phyloP scores from a whole-genome alignment of 2,113 vertebrate species.

The Tautogolabrus adspersus region DNA sequence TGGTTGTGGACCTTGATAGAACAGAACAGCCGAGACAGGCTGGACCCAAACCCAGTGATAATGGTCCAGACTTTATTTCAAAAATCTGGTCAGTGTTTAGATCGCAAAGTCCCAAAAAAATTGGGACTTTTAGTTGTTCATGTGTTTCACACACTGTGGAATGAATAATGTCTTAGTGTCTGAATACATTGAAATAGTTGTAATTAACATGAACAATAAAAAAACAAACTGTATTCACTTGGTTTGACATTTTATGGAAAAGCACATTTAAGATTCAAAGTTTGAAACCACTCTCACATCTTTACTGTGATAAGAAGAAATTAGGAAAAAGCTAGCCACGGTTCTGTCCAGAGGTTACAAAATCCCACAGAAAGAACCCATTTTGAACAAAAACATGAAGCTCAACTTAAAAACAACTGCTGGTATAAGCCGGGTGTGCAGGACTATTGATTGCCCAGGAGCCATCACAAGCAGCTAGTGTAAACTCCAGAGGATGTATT shows the following conservation, averaged over 20 bases:
- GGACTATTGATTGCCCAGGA: too few species aligned
- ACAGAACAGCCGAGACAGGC: constrained; percentile 69
- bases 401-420: too few species aligned
- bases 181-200: background rate
- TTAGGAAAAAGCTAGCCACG: background rate
- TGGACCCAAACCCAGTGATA: constrained; percentile 61
- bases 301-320: background rate
- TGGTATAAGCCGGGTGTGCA: too few species aligned
- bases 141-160: background rate
- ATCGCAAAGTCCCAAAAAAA: constrained; percentile 11
- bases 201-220: constrained; percentile 1
- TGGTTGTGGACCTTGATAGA: constrained; percentile 76
- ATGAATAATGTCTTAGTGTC: constrained; percentile 12
- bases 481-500: too few species aligned
- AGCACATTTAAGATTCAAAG: background rate
- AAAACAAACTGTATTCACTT: background rate
- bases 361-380: too few species aligned
- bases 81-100: constrained; percentile 63
- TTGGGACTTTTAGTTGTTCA: constrained; percentile 27
- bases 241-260: background rate
- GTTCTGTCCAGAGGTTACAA: too few species aligned
- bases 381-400: too few species aligned
- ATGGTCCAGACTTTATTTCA: constrained; percentile 60
- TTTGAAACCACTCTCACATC: background rate
- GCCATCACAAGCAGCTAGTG: too few species aligned